Evolutionary conservation across 2,797 vertebrate species (phyloP).

Genomic region (Sus cebifrons): DNA sequence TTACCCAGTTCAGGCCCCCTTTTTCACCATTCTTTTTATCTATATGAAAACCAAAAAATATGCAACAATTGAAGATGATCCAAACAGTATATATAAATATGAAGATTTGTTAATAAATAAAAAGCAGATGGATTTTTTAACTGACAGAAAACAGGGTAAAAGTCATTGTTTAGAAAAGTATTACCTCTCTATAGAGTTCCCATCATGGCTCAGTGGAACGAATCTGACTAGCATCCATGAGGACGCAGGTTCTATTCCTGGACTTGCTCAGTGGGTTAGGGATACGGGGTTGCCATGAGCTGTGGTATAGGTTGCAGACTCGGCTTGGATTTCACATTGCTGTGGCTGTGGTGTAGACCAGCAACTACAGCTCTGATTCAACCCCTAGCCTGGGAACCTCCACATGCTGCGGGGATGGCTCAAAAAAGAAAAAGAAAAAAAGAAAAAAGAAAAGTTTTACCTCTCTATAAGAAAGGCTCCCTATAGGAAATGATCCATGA

Average conservation of each 20-base stretch:
- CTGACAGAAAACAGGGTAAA: neutral
- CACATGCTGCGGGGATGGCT: too few species aligned
- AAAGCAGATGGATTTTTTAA: neutral
- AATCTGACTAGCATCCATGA: too few species aligned
- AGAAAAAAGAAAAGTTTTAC: neutral
- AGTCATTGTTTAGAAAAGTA: neutral
- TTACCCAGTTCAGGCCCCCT: neutral
- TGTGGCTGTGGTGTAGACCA: too few species aligned
- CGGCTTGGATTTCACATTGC: too few species aligned
- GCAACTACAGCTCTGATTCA: too few species aligned
- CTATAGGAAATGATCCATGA: neutral
- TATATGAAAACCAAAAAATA: constrained; percentile 38
- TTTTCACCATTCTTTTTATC: neutral
- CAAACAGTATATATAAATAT: neutral
- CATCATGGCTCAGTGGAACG: too few species aligned
- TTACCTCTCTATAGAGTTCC: neutral
- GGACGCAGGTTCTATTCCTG: too few species aligned
- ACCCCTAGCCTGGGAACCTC: too few species aligned
- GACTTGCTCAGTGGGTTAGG: too few species aligned
- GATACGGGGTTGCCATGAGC: too few species aligned
- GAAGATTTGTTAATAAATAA: neutral
- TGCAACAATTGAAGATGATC: neutral
- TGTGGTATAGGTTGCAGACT: too few species aligned
- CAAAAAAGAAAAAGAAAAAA: too few species aligned
- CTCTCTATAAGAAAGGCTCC: neutral